Conservation (phyloP, 2,113 vertebrate species). For the Aptenodytes forsteri region DNA sequence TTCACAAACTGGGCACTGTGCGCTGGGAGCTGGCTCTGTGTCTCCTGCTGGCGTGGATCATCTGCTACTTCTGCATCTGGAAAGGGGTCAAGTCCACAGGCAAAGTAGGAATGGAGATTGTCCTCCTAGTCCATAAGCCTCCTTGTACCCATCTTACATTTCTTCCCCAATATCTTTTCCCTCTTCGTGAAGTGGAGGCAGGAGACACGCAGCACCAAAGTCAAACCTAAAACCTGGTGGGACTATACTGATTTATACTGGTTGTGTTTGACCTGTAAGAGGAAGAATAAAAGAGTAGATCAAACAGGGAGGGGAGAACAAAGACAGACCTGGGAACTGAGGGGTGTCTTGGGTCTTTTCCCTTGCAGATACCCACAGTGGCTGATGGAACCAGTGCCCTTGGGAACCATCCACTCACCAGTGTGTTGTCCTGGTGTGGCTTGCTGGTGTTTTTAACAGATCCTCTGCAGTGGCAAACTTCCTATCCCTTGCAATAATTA, state of each 20-base stretch:
- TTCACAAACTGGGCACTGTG: slow-evolving; percentile 81
- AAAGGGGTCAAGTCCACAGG: slow-evolving; percentile 84
- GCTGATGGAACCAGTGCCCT: background rate
- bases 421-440: background rate
- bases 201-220: background rate
- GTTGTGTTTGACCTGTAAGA: background rate
- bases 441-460: background rate
- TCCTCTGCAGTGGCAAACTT: background rate
- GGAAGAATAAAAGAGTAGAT: background rate
- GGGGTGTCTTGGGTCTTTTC: background rate
- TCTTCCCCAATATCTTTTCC: background rate
- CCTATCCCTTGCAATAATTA: background rate
- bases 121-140: background rate
- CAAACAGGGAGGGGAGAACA: background rate
- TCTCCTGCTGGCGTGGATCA: slow-evolving; percentile 74
- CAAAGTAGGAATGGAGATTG: slow-evolving; percentile 70
- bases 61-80: slow-evolving; percentile 86
- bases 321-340: background rate
- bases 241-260: background rate
- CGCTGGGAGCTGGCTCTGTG: slow-evolving; percentile 80
- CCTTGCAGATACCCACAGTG: background rate
- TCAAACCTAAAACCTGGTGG: background rate
- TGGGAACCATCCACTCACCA: background rate
- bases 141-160: background rate
- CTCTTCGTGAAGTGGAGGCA: background rate